A percentile compares a stretch with the other conserved stretches of the same genome.
phyloP scores from a whole-genome alignment of 2,113 vertebrate species.

The Vanacampus margaritifer region DNA sequence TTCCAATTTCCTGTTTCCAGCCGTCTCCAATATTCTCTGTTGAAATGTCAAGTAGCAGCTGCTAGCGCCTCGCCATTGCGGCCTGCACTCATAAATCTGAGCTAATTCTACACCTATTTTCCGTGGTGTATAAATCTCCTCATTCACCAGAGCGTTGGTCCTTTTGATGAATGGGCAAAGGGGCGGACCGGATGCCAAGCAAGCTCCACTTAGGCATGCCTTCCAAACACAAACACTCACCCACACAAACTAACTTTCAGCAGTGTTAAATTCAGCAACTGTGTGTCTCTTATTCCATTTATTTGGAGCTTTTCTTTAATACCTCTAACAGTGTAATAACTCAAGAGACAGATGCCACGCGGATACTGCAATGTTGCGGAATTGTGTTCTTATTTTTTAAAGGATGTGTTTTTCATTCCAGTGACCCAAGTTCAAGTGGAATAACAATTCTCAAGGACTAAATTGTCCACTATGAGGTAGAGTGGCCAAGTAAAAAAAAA shows the following conservation, averaged over 20 bases:
- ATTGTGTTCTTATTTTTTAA: neutral
- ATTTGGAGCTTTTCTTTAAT: neutral
- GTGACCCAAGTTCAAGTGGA: neutral
- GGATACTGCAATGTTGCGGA: neutral
- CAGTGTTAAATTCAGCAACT: conserved; percentile 1
- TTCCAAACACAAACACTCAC: conserved; percentile 24
- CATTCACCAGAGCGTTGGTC: conserved; percentile 59
- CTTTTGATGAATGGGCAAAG: conserved; percentile 67
- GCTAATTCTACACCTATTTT: conserved; percentile 72
- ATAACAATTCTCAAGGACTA: neutral
- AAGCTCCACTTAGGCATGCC: conserved; percentile 35
- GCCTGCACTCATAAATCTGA: conserved; percentile 69
- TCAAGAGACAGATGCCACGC: neutral
- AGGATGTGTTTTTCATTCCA: neutral
- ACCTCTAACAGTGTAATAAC: conserved; percentile 1
- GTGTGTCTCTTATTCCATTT: conserved; percentile 11
- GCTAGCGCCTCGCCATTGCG: conserved; percentile 43
- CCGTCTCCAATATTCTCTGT: conserved; percentile 55
- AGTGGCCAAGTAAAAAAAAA: neutral
- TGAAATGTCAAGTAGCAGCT: conserved; percentile 70
- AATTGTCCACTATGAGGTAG: neutral
- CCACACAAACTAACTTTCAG: neutral
- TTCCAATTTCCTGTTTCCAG: conserved; percentile 60
- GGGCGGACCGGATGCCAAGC: conserved; percentile 51
- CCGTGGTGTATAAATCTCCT: conserved; percentile 69